Percentiles rank a stretch among this genome's conserved stretches.
These are phyloP conservation scores for Macaria liturata DNA, from an alignment of 2,888 invertebrate genomes.

Conservation along the genomic window DNA sequence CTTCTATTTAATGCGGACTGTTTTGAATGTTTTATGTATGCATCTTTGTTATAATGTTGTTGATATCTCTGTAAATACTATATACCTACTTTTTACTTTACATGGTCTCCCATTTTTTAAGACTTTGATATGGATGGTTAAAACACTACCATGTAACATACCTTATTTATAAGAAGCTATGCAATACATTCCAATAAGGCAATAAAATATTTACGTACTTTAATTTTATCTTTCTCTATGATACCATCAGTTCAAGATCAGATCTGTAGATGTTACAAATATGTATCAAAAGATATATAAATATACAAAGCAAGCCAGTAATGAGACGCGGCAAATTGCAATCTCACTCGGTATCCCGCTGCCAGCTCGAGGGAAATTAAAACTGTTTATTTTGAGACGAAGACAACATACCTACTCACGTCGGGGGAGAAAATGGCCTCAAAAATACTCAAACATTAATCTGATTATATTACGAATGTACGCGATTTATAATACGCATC, in stretches of 20 bases:
- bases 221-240: too few relatives aligned
- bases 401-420: constrained; percentile 40
- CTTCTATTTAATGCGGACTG: background rate
- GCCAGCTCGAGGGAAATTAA: constrained; percentile 67
- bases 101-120: too few relatives aligned
- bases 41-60: background rate
- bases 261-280: too few relatives aligned
- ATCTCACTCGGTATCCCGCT: constrained; percentile 45
- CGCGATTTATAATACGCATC: constrained; percentile 30
- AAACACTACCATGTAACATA: too few relatives aligned
- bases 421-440: constrained; percentile 42
- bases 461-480: constrained; percentile 31
- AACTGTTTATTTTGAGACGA: constrained; percentile 58
- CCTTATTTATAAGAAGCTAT: too few relatives aligned
- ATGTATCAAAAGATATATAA: too few relatives aligned
- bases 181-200: too few relatives aligned
- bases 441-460: constrained; percentile 31
- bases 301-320: constrained; percentile 45
- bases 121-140: too few relatives aligned
- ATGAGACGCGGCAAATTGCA: constrained; percentile 61
- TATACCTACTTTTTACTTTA: too few relatives aligned
- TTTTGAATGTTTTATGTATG: background rate
- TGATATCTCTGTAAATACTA: too few relatives aligned
- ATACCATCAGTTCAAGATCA: too few relatives aligned
- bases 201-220: too few relatives aligned